Evolutionary conservation across 1,140 invertebrate genomes (phyloP).

Genomic region (Papilio polytes): DNA sequence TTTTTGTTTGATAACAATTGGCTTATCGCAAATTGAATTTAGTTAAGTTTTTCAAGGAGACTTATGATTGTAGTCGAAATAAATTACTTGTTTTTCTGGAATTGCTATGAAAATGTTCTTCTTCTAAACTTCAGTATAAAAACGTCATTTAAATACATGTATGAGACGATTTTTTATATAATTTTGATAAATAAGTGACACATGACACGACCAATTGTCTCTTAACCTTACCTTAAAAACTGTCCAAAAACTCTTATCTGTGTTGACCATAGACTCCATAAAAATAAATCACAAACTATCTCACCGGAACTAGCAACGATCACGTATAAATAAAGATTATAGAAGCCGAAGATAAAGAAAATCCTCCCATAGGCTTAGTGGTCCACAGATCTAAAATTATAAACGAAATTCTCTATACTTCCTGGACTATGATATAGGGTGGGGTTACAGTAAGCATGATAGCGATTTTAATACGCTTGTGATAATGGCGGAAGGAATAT

Average conservation of each 20-base stretch:
- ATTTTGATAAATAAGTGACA: neutral
- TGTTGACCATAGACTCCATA: neutral
- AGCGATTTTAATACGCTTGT: neutral
- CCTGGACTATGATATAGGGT: neutral
- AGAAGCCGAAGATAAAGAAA: conserved; percentile 29
- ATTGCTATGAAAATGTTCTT: too few relatives aligned
- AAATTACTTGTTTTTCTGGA: neutral
- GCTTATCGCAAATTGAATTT: neutral
- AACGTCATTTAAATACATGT: too few relatives aligned
- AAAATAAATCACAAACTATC: conserved; percentile 14
- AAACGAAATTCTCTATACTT: conserved; percentile 29
- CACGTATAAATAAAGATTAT: conserved; percentile 13
- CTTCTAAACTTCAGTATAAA: too few relatives aligned
- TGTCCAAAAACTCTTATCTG: neutral
- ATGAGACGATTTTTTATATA: too few relatives aligned
- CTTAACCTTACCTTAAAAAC: neutral
- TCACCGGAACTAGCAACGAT: conserved; percentile 7
- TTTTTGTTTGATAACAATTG: too few relatives aligned
- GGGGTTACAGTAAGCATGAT: neutral
- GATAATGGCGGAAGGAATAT: neutral
- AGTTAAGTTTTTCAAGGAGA: neutral
- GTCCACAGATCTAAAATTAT: conserved; percentile 25
- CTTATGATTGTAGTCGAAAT: neutral
- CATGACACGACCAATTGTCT: neutral
- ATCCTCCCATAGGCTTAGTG: conserved; percentile 21